Conservation (phyloP, 2,888 invertebrate species). For the Aphodius sticticus region DNA sequence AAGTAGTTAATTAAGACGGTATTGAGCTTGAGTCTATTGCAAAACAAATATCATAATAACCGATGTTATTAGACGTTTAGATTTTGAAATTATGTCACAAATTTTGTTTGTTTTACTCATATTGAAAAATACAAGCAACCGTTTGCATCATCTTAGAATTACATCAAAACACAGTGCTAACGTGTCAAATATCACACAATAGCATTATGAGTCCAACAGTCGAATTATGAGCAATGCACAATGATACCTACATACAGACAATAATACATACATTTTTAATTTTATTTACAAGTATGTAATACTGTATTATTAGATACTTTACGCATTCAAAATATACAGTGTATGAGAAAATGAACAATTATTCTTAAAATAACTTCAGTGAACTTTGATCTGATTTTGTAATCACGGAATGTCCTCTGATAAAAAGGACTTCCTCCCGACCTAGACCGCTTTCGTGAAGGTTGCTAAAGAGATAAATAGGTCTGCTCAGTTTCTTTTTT, state of each 20-base stretch:
- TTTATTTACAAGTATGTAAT: too few relatives aligned
- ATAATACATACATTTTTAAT: background rate
- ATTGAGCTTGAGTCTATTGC: too few relatives aligned
- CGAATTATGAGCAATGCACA: background rate
- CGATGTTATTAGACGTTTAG: background rate
- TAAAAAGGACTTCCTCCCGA: slow-evolving; percentile 6
- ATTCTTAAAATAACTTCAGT: background rate
- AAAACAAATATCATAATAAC: background rate
- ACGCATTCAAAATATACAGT: too few relatives aligned
- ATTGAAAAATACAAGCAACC: background rate
- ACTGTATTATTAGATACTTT: too few relatives aligned
- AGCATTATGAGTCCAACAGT: background rate
- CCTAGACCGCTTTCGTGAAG: background rate
- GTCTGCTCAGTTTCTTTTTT: background rate
- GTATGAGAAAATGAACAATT: background rate
- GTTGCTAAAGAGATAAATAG: background rate
- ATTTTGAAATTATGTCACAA: background rate
- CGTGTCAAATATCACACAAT: background rate
- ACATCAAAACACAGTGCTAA: background rate
- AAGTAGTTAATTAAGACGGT: too few relatives aligned
- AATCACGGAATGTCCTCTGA: slow-evolving; percentile 24
- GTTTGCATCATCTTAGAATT: background rate
- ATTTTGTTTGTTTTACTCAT: background rate
- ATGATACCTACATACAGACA: background rate
- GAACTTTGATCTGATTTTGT: background rate